Percentiles rank a stretch among this genome's conserved stretches.
Conservation (phyloP, 2,888 invertebrate species). For the Eustalomyia histrio region DNA sequence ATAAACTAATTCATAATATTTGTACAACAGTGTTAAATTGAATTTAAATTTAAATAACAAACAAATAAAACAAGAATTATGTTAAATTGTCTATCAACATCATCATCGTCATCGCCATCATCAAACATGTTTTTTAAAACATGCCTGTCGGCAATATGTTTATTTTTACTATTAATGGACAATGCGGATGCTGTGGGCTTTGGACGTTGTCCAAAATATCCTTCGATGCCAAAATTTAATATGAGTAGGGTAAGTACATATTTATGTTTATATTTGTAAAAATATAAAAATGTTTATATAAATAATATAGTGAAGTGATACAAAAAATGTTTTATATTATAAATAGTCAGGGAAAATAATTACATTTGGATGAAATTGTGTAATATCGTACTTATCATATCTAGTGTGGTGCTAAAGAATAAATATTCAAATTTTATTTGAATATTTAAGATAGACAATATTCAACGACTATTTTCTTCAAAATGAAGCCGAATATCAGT, state of each 20-base stretch:
- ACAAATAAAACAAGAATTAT: constrained; percentile 39
- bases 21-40: constrained; percentile 18
- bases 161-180: constrained; percentile 63
- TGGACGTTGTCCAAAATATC: constrained; percentile 85
- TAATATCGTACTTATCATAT: too few relatives aligned
- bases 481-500: too few relatives aligned
- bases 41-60: constrained; percentile 22
- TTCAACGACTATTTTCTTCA: too few relatives aligned
- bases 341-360: too few relatives aligned
- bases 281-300: too few relatives aligned
- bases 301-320: too few relatives aligned
- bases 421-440: too few relatives aligned
- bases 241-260: constrained; percentile 82
- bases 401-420: too few relatives aligned
- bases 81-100: constrained; percentile 38
- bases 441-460: too few relatives aligned
- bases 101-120: background rate
- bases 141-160: constrained; percentile 30
- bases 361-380: too few relatives aligned
- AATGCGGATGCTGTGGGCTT: constrained; percentile 79
- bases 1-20: constrained; percentile 44
- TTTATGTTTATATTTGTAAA: too few relatives aligned
- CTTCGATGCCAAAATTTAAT: constrained; percentile 84
- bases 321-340: too few relatives aligned
- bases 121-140: constrained; percentile 39